phyloP scores from a whole-genome alignment of 2,888 invertebrate species.

The Agriopis marginaria region DNA sequence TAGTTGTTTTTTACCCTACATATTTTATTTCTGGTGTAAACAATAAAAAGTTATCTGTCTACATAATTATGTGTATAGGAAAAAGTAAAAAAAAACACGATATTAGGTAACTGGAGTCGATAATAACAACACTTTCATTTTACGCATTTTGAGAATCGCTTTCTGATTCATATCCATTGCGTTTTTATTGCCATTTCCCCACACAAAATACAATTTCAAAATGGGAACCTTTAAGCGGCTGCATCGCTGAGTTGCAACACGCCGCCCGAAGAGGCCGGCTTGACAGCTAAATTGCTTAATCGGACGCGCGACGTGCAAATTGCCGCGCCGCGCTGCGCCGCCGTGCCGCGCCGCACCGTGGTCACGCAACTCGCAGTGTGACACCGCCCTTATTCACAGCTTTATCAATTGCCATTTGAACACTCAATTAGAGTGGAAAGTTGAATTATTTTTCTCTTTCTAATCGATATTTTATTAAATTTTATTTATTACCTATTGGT shows the following conservation, averaged over 20 bases:
- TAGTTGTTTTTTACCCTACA: no score
- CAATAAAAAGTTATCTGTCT: no score
- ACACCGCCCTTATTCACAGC: slow-evolving; percentile 35
- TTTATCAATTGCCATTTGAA: slow-evolving; percentile 33
- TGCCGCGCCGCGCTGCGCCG: slow-evolving; percentile 55
- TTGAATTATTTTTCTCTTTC: slow-evolving; percentile 18
- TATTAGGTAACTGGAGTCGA: no score
- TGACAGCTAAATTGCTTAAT: slow-evolving; percentile 80
- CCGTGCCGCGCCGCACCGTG: slow-evolving; percentile 52
- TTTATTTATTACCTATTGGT: neutral
- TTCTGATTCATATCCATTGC: neutral
- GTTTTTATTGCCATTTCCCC: slow-evolving; percentile 8
- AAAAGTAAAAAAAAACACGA: no score
- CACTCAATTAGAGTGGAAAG: slow-evolving; percentile 25
- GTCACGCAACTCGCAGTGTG: slow-evolving; percentile 46
- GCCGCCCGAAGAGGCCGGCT: slow-evolving; percentile 59
- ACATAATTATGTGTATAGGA: no score
- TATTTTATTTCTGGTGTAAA: no score
- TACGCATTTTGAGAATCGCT: neutral
- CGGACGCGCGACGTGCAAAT: slow-evolving; percentile 78
- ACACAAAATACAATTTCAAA: slow-evolving; percentile 16
- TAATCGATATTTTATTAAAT: slow-evolving; percentile 11
- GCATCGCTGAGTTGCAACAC: slow-evolving; percentile 43
- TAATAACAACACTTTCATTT: neutral
- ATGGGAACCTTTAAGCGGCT: slow-evolving; percentile 44